Conservation (phyloP, 1,140 invertebrate genomes). For the Mya arenaria region DNA sequence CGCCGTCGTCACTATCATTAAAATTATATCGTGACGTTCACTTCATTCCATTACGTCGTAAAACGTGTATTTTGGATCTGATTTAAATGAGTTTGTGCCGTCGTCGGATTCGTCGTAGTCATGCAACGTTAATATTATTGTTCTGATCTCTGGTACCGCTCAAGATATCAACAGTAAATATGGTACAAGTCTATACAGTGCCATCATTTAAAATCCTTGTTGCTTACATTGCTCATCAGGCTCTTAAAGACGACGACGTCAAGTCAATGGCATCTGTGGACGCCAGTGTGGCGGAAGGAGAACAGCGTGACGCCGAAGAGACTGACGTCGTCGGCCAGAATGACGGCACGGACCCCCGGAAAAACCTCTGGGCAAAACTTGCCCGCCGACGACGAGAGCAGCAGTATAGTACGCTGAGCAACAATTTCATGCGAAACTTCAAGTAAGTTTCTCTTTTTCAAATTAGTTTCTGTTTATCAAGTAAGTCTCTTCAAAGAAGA, state of each 20-base stretch:
- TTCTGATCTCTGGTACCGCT: too few species aligned
- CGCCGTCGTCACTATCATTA: too few species aligned
- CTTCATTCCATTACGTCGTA: too few species aligned
- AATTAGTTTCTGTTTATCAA: not conserved
- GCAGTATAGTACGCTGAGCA: conserved; percentile 52
- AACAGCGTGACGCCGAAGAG: not conserved
- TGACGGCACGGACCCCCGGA: not conserved
- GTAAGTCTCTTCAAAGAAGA: too few species aligned
- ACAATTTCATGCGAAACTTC: conserved; percentile 61
- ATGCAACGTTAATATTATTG: too few species aligned
- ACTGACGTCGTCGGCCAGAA: not conserved
- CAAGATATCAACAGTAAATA: too few species aligned
- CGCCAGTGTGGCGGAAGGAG: not conserved
- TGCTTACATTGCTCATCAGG: not conserved
- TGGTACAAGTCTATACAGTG: too few species aligned
- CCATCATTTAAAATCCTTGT: not conserved
- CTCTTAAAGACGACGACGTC: conserved; percentile 50
- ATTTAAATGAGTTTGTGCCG: too few species aligned
- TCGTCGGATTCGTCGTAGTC: too few species aligned
- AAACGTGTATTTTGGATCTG: too few species aligned
- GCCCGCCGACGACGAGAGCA: conserved; percentile 36
- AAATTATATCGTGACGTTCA: too few species aligned
- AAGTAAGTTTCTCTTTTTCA: too few species aligned
- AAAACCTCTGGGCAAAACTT: conserved; percentile 53
- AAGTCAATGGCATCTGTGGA: conserved; percentile 43